Base-by-base conservation (phyloP, 2,113 vertebrate species). In the Chunga burmeisteri region DNA sequence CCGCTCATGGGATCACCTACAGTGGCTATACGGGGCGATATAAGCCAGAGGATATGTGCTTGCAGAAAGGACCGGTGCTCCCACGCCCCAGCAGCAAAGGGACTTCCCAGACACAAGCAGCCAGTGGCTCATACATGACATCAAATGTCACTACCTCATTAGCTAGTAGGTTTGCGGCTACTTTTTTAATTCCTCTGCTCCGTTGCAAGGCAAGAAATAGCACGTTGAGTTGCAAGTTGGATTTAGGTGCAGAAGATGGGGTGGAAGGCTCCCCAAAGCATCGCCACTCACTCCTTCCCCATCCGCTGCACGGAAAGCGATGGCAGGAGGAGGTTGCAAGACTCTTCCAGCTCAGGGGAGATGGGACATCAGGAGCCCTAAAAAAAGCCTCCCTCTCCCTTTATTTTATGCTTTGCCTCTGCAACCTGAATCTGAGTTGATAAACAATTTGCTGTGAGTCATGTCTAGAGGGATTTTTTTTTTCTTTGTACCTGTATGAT, bases 281-380 rank as follows among this genome's bases (percentile, higher is more conserved):
- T 44, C 11, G 2, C 20, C 1, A 0, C 32, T 75, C 1, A 0
- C 3, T 40, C 25, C n/a, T 55, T 80, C 19, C 44, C 34, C 44
- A 49, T 47, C 4, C 16, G 46, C 38, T 49, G 26, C 1, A 2
- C 3, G 4, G 20, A 47, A 56, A 47, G 12, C 62, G 34, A 36
- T 34, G 53, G n/a, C 7, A 49, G 59, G 18, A 90, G 49, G 4
- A 0, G 8, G 26, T 56, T 55, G 36, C 3, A 6, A 82, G 49
- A 26, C 30, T 81, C 10, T 44, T 58, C n/a, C 56, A 72, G 49
- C 30, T 77, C 72, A 36, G 26, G 22, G 30, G 38, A 85, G 42
- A 9, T 3, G 2, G 40, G 50, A 52, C 16, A 66, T 63, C n/a
- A 71, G 3, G 0, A 88, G 26, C 21, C 52, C 38, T 63, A 27